These are phyloP conservation scores for Hypotaenidia philippensis DNA, from an alignment of 2,797 vertebrate genomes.

Conservation along the genomic window DNA sequence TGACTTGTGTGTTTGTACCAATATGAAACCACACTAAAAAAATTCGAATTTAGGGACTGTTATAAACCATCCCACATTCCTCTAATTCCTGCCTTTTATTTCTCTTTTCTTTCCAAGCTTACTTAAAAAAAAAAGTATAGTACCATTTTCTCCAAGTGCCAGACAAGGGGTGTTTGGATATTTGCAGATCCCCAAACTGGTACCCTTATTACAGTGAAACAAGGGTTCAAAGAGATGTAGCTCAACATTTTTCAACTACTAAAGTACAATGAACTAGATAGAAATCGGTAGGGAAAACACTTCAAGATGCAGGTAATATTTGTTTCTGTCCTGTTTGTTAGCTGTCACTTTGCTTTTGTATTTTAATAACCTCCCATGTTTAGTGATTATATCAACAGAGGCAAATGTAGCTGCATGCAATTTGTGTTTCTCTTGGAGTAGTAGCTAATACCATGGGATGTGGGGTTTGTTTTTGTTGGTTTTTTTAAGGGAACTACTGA, in stretches of 20 bases:
- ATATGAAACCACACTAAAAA: neutral
- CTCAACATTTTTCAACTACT: neutral
- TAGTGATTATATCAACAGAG: neutral
- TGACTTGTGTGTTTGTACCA: neutral
- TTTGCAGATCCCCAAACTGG: neutral
- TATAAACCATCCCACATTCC: neutral
- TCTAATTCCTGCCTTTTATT: neutral
- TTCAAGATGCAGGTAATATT: neutral
- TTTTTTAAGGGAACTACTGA: neutral
- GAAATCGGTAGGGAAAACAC: neutral
- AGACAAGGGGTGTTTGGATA: neutral
- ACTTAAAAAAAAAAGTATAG: neutral
- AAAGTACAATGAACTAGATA: neutral
- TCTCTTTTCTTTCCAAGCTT: neutral
- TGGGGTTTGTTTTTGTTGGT: neutral
- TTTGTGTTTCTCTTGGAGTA: neutral
- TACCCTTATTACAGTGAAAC: neutral
- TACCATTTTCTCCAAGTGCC: neutral
- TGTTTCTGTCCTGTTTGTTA: neutral
- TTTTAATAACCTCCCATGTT: neutral
- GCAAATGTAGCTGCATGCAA: neutral
- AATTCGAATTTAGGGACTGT: neutral
- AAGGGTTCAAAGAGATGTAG: neutral
- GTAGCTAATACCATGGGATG: neutral
- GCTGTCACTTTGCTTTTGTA: neutral